Evolutionary conservation across 1,140 invertebrate species (phyloP).

Genomic region (Halesus radiatus): DNA sequence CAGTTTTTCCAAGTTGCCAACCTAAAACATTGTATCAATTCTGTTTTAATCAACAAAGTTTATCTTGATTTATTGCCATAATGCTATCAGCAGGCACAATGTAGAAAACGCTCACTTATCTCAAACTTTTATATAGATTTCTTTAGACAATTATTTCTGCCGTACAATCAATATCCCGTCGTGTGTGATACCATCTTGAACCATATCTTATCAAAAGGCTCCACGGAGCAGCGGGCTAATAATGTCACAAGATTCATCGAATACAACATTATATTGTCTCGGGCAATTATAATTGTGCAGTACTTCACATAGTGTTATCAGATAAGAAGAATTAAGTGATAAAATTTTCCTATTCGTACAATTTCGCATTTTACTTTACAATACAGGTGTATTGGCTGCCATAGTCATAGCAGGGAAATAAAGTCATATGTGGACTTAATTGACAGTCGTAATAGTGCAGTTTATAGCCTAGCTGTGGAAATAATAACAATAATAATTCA

Average conservation of each 20-base stretch:
- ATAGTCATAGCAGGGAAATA: background rate
- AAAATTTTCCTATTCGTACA: conserved; percentile 23
- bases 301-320: conserved; percentile 33
- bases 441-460: too few species aligned
- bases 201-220: conserved; percentile 2
- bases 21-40: background rate
- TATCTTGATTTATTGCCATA: background rate
- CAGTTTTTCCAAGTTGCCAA: too few species aligned
- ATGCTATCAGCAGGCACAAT: too few species aligned
- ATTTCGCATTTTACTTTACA: conserved; percentile 1
- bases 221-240: background rate
- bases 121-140: too few species aligned
- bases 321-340: conserved; percentile 43
- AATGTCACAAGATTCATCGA: background rate
- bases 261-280: conserved; percentile 2
- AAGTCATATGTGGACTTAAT: too few species aligned
- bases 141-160: too few species aligned
- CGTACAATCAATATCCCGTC: background rate
- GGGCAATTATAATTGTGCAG: conserved; percentile 11
- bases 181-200: background rate
- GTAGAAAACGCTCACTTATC: too few species aligned
- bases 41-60: background rate
- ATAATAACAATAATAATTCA: too few species aligned
- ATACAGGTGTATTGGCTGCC: background rate
- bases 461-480: too few species aligned